Conservation (phyloP, 2,797 vertebrate species). For the Ceryle rudis region DNA sequence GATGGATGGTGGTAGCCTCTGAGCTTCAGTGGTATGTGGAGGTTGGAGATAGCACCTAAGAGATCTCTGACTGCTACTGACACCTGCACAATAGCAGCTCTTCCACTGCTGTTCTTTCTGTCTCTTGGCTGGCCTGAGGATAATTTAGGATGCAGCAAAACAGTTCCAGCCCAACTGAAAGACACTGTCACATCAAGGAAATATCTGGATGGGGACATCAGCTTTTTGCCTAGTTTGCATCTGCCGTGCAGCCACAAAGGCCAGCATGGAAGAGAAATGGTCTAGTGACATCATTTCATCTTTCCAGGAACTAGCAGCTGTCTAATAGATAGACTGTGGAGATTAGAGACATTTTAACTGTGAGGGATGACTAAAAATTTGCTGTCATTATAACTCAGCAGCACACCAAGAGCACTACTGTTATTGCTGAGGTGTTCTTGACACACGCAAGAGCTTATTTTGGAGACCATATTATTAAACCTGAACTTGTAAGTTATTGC, state of each 20-base stretch:
- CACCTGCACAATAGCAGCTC: neutral
- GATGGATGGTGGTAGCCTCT: neutral
- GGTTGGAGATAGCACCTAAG: neutral
- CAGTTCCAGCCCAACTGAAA: neutral
- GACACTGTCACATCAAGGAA: neutral
- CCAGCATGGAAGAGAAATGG: rapidly evolving
- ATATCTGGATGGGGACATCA: neutral
- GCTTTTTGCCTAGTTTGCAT: neutral
- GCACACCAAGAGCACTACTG: neutral
- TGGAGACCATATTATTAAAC: neutral
- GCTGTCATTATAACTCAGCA: neutral
- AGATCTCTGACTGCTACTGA: neutral
- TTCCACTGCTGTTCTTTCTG: neutral
- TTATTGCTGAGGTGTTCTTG: neutral
- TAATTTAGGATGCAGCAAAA: neutral
- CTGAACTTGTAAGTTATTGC: neutral
- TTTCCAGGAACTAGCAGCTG: neutral
- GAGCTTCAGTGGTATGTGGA: neutral
- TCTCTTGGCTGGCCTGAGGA: neutral
- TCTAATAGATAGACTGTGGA: neutral
- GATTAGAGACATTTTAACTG: neutral
- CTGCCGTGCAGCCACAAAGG: neutral
- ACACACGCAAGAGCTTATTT: neutral
- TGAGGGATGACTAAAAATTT: neutral
- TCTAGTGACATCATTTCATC: neutral